Base-by-base conservation (phyloP, 2,797 vertebrate species). In the Sebastes diploproa region DNA sequence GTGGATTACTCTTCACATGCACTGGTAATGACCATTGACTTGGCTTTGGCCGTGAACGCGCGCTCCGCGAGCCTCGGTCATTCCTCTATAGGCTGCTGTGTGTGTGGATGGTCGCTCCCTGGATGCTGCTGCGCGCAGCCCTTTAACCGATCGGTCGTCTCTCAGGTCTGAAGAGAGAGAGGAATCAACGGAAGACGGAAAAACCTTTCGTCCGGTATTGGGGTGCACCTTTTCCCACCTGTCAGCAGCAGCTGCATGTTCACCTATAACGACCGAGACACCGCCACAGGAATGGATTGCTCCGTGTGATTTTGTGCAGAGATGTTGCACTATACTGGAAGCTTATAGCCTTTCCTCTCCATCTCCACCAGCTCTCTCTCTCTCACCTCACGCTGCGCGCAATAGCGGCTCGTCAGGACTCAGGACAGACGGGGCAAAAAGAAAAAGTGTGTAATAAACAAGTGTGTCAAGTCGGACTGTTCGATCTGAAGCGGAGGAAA, bases 31-130 rank as follows among this genome's bases (percentile, higher is more conserved):
- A 94, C 91, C 93, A 80, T 59, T 92, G 90, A 88, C 89, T 92
- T 84, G 85, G 71, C 77, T 90, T 32, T 69, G 89, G 81, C 87
- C 90, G 90, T 93, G 93, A 92, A 85, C 92, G 93, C 94, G 93
- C 93, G 80, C 91, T 88, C 86, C 80, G 72, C 81, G 68, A 88
- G 80, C 80, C 88, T 66, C 91, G 86, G 88, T 88, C 92, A 90
- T 90, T 83, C 80, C 88, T 86, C 73, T 81, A 9, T 54, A 72
- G 38, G 38, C 38, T 42, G 38, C 76, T 50, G 77, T 71, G 86
- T 55, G 50, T 72, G 85, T 76, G 71, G 70, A 90, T 63, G 88
- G 84, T 91, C 82, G 87, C 92, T 91, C 82, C 86, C 86, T 32
- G 75, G 88, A 74, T 82, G 88, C 88, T 84, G 81, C 90, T 23